Evolutionary conservation across 1,140 invertebrate genomes (phyloP).

Genomic region (Penaeus vannamei): DNA sequence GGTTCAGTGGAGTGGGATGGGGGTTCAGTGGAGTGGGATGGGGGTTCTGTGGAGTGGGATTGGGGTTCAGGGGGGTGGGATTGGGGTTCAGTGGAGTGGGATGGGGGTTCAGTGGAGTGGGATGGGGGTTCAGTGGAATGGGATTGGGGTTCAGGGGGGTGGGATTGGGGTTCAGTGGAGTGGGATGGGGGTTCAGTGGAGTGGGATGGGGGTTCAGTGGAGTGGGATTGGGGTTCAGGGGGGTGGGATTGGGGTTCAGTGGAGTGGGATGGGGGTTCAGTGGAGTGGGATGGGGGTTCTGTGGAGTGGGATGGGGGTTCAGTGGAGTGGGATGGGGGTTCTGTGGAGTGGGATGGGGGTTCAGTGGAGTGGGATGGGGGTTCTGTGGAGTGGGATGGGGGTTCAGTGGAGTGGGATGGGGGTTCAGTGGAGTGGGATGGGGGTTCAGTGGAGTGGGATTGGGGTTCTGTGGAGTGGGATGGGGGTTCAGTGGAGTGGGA

Average conservation of each 20-base stretch:
- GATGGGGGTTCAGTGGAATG: background rate
- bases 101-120: background rate
- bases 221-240: background rate
- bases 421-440: background rate
- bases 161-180: conserved; percentile 77
- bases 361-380: no score
- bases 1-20: background rate
- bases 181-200: background rate
- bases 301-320: background rate
- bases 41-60: background rate
- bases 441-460: background rate
- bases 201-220: background rate
- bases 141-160: background rate
- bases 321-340: background rate
- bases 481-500: background rate
- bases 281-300: background rate
- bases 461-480: background rate
- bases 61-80: conserved; percentile 77
- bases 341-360: background rate
- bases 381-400: no score
- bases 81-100: background rate
- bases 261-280: conserved; percentile 77
- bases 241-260: background rate
- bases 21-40: background rate
- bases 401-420: conserved; percentile 74